A percentile compares a stretch with the other conserved stretches of the same genome.
These are phyloP conservation scores for Ennomos quercinarius DNA, from an alignment of 2,888 invertebrate species.

Conservation along the genomic window DNA sequence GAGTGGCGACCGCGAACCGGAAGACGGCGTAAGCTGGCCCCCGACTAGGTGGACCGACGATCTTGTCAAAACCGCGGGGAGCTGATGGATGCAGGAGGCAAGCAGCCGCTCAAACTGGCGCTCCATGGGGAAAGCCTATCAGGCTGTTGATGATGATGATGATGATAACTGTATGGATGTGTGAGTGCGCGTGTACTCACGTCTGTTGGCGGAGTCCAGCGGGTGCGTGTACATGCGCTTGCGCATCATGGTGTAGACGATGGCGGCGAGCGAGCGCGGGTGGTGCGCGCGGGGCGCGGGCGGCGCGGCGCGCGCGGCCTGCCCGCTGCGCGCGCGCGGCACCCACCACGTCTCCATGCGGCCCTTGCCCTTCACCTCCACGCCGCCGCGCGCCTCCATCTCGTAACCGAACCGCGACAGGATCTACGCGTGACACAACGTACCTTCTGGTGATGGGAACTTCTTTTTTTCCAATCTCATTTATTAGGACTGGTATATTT, in stretches of 20 bases:
- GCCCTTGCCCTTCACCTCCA: constrained; percentile 97
- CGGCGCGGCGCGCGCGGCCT: constrained; percentile 68
- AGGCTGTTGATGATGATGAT: too few species aligned
- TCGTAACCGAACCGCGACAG: constrained; percentile 90
- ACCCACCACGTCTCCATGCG: constrained; percentile 98
- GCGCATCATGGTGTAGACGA: constrained; percentile 94
- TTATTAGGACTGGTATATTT: too few species aligned
- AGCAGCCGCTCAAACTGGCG: too few species aligned
- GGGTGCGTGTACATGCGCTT: constrained; percentile 86
- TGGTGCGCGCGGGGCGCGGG: constrained; percentile 89
- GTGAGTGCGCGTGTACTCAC: constrained; percentile 47
- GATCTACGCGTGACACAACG: constrained; percentile 82
- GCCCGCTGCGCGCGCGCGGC: constrained; percentile 56
- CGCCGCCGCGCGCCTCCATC: constrained; percentile 91
- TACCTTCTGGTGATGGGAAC: too few species aligned
- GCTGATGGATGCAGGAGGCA: too few species aligned
- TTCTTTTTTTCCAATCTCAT: too few species aligned
- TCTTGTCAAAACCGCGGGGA: too few species aligned
- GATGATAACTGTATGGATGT: too few species aligned
- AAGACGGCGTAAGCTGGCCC: too few species aligned
- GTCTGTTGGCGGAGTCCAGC: constrained; percentile 52
- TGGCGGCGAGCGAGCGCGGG: constrained; percentile 91
- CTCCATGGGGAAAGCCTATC: too few species aligned
- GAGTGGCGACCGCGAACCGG: too few species aligned
- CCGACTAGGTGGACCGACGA: too few species aligned